Percentiles rank a stretch among this genome's conserved stretches.
These are phyloP conservation scores for Bombus consobrinus DNA, from an alignment of 1,140 invertebrate genomes.

Conservation along the genomic window DNA sequence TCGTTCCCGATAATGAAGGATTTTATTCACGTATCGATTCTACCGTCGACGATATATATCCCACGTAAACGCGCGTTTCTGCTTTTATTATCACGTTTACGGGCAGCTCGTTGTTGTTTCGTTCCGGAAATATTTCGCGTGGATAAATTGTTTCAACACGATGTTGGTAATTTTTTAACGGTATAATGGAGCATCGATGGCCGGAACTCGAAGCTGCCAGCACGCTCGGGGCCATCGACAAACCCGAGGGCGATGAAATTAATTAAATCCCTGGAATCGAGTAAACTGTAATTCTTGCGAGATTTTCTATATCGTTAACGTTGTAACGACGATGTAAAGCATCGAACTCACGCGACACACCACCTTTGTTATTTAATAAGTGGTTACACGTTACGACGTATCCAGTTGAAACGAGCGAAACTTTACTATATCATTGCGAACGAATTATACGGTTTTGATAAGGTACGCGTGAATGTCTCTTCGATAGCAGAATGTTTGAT, in stretches of 20 bases:
- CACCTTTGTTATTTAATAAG: not conserved
- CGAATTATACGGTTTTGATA: not conserved
- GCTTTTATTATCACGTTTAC: conserved; percentile 25
- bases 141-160: conserved; percentile 1
- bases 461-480: not conserved
- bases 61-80: not conserved
- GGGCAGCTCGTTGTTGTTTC: not conserved
- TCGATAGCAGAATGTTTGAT: not conserved
- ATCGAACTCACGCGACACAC: no score
- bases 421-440: not conserved
- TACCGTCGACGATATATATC: not conserved
- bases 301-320: no score
- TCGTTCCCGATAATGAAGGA: conserved; percentile 31
- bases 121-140: conserved; percentile 2
- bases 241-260: no score
- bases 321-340: no score
- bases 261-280: no score
- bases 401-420: not conserved
- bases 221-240: no score
- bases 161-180: conserved; percentile 12
- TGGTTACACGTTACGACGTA: no score
- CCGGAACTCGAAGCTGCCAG: no score
- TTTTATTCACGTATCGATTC: conserved; percentile 24
- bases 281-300: no score
- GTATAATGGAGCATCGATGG: no score